Evolutionary conservation across 2,113 vertebrate genomes (phyloP).

Genomic region (Marmota flaviventris): DNA sequence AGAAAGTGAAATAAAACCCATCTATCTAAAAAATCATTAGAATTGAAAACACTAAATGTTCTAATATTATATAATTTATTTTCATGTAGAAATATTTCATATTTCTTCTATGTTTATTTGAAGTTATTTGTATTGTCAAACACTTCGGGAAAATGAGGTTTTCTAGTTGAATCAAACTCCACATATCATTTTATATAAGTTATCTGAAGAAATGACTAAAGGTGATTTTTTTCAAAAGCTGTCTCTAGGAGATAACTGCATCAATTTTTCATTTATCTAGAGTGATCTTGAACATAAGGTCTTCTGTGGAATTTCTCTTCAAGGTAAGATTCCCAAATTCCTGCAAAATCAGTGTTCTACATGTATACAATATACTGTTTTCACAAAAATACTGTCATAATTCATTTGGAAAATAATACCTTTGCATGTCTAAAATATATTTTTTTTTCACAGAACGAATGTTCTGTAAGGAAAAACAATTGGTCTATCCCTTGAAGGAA

Average conservation of each 20-base stretch:
- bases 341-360: neutral
- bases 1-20: conserved; percentile 57
- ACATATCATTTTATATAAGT: conserved; percentile 10
- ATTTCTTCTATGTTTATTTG: conserved; percentile 45
- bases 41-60: conserved; percentile 9
- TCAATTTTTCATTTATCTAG: conserved; percentile 9
- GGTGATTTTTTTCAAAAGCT: neutral
- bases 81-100: neutral
- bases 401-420: conserved; percentile 17
- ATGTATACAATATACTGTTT: neutral
- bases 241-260: neutral
- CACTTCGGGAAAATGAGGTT: neutral
- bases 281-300: neutral
- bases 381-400: neutral
- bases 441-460: neutral
- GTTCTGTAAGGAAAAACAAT: neutral
- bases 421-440: conserved; percentile 11
- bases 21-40: neutral
- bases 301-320: conserved; percentile 5
- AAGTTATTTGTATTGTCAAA: neutral
- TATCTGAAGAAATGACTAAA: neutral
- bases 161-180: conserved; percentile 21
- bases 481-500: neutral
- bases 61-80: conserved; percentile 9
- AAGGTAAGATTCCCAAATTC: neutral